Evolutionary conservation across 2,797 vertebrate species (phyloP), one percentile per base, ranked within the genome.

Genomic region (Allobates femoralis): DNA sequence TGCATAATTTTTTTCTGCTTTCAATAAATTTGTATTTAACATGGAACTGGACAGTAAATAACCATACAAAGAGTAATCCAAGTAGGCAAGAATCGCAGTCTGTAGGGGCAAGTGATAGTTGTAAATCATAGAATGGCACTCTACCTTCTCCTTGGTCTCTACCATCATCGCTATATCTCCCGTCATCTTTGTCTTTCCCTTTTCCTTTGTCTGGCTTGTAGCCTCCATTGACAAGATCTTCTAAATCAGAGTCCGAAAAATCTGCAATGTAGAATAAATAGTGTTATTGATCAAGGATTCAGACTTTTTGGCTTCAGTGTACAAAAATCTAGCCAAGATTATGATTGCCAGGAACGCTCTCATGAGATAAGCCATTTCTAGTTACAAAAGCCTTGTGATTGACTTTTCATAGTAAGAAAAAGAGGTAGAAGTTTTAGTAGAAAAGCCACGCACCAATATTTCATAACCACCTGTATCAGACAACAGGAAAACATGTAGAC

Each of bases 201-300:
- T 95, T 97, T 84, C 95, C 96, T 90, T 96, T 96, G 89, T 98
- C 98, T 0, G 98, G 97, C 37, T 92, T 95, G 92, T 98, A 97
- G 23, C 51, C 87, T 0, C 93, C 94, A 0, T 92, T 91, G 8
- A 92, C 0, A 0, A 97, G 15, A 4, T 91, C 86, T 0, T 8
- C 0, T 66, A 99, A 93, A 85, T 99, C 97, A 0, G 89, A 84
- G 0, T 99, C 96, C 2, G 96, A 93, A 56, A 98, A 82, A 0
- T 1, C 94, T 95, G 82, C 81, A 71, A 88, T 83, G 76, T 78
- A n/a, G 50, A 23, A 69, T 34, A 34, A 34, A 71, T 3, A 23
- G 3, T 11, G 34, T n/a, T 26, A 14, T 50, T 46, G 41, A 2
- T 74, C 37, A 46, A 46, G 41, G 41, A 46, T 11, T 11, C 5